Base-by-base conservation (phyloP, 2,888 invertebrate genomes). In the Amiota minor region DNA sequence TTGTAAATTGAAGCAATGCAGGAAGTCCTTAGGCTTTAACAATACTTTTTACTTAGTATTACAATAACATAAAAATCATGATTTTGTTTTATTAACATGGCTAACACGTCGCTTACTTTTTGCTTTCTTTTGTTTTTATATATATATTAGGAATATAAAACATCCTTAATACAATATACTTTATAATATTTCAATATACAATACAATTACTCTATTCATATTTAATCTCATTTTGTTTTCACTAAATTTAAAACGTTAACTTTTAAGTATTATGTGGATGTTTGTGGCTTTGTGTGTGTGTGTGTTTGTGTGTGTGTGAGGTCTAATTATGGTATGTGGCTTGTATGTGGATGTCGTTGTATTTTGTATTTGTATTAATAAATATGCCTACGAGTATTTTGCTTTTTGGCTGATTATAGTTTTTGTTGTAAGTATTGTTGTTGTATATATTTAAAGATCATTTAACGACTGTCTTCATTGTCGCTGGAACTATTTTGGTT, bases 401-500 rank as follows among this genome's bases (percentile, higher is more conserved):
- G 61, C 14, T 73, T 46, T 70, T 55, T 73, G 47, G 72, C 59
- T 77, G 56, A 70, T 53, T 69, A 72, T 72, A 62, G 59, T 12
- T 46, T 73, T 4, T 35, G 45, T 9, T 69, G 64, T 50, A 56
- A 45, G 72, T 79, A 76, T 74, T 76, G 76, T 70, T 53, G 62
- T 47, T 72, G 3, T 23, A 3, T 70, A 72, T 70, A 72, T 65
- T 47, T 6, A 35, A 35, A 35, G 35, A 35, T 74, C 47, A 55
- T 59, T 79, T 84, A 89, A 79, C 89, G 88, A 81, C 89, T 89
- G 79, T 89, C 89, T 79, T 89, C 89, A 75, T 89, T 89, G 80
- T 89, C 89, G 73, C 89, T 89, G 78, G 88, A 89, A 76, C 89
- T 89, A 77, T 89, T 88, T 78, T 87, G 89, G 75, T 89, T 88